These are phyloP conservation scores for Trimorus sp. DNA, from an alignment of 2,888 invertebrate genomes.

Conservation along the genomic window DNA sequence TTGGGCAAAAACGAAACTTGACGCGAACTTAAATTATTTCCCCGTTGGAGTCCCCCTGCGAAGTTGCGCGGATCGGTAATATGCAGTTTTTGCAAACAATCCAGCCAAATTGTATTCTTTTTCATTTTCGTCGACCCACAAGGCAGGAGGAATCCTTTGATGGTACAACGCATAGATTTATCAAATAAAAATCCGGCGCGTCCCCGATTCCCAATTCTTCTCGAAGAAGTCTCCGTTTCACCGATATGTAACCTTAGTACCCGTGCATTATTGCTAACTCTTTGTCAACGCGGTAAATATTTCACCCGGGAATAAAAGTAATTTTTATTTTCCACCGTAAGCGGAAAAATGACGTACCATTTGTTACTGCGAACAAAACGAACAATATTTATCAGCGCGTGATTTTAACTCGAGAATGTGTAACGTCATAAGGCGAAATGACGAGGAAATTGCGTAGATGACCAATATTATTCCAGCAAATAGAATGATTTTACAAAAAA, in stretches of 20 bases:
- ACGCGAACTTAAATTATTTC: too few relatives aligned
- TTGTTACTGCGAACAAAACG: too few relatives aligned
- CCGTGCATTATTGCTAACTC: conserved; percentile 19
- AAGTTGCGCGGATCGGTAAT: not conserved
- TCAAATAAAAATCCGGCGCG: conserved; percentile 33
- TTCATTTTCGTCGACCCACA: conserved; percentile 8
- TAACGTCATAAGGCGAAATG: too few relatives aligned
- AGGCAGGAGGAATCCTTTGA: conserved; percentile 1
- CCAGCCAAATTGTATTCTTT: conserved; percentile 4
- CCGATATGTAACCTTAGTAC: conserved; percentile 18
- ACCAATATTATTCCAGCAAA: too few relatives aligned
- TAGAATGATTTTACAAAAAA: too few relatives aligned
- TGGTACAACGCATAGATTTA: conserved; percentile 13
- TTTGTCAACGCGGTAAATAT: conserved; percentile 24
- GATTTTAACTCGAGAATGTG: too few relatives aligned
- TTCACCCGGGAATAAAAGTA: conserved; percentile 15
- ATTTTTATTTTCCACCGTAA: conserved; percentile 8
- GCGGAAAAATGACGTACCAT: not conserved
- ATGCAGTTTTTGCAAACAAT: conserved; percentile 1
- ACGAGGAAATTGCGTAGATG: too few relatives aligned
- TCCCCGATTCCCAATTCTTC: conserved; percentile 20
- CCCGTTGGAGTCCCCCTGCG: too few relatives aligned
- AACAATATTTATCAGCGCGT: too few relatives aligned
- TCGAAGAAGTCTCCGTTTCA: too few relatives aligned
- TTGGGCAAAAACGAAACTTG: too few relatives aligned